These are phyloP conservation scores for Lordiphosa collinella DNA, from an alignment of 1,140 invertebrate genomes.

Conservation along the genomic window DNA sequence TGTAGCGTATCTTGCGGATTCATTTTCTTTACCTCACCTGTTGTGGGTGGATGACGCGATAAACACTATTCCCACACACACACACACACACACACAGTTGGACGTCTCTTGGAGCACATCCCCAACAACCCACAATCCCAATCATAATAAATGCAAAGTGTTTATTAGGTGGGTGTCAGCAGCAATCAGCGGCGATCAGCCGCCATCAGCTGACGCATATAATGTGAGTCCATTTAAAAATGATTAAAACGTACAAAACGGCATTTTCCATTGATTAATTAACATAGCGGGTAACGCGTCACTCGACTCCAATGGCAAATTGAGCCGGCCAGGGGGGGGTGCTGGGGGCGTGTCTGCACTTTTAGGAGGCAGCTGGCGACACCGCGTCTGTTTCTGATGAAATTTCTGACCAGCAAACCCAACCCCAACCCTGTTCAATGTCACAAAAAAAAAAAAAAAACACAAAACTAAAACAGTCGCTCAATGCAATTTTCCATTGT, in stretches of 20 bases:
- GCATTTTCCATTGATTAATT: slow-evolving; percentile 51
- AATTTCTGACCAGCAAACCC: slow-evolving; percentile 23
- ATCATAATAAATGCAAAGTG: background rate
- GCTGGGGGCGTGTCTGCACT: slow-evolving; percentile 2
- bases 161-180: slow-evolving; percentile 6
- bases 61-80: too few relatives aligned
- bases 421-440: background rate
- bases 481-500: slow-evolving; percentile 30
- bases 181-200: slow-evolving; percentile 4
- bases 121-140: too few relatives aligned
- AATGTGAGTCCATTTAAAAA: slow-evolving; percentile 30
- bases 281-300: slow-evolving; percentile 26
- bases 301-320: slow-evolving; percentile 29
- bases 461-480: too few relatives aligned
- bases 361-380: slow-evolving; percentile 43
- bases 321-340: background rate
- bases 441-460: background rate
- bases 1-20: too few relatives aligned
- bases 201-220: slow-evolving; percentile 2
- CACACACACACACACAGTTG: too few relatives aligned
- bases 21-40: too few relatives aligned
- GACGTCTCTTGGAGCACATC: too few relatives aligned
- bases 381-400: slow-evolving; percentile 72
- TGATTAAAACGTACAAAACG: slow-evolving; percentile 33
- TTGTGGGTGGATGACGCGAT: too few relatives aligned